These are phyloP conservation scores for Anguilla megastoma DNA, from an alignment of 2,797 vertebrate genomes.

Conservation along the genomic window DNA sequence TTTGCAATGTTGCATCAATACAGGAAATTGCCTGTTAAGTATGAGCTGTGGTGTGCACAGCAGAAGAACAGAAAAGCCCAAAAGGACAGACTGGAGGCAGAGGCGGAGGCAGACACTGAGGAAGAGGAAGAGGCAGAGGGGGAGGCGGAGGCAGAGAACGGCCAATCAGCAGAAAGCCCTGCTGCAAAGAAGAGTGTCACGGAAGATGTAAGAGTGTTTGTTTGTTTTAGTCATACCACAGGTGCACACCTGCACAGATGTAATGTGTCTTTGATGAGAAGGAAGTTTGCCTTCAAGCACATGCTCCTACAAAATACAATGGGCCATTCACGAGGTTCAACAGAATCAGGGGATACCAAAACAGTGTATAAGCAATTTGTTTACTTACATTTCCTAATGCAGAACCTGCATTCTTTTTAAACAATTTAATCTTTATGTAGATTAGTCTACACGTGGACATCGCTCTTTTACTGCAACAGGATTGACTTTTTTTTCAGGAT, in stretches of 20 bases:
- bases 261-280: not conserved
- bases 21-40: slow-evolving; percentile 32
- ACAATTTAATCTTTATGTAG: no score
- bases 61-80: not conserved
- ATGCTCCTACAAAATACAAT: not conserved
- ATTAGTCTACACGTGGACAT: no score
- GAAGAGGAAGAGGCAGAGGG: not conserved
- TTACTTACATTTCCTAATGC: no score
- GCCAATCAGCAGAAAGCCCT: slow-evolving; percentile 16
- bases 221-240: not conserved
- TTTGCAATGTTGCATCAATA: not conserved
- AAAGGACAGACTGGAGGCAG: not conserved
- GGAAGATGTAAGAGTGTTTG: not conserved
- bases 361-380: not conserved
- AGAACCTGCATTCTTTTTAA: no score
- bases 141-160: not conserved
- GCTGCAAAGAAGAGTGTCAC: not conserved
- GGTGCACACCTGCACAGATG: not conserved
- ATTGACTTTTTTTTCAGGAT: no score
- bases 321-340: not conserved
- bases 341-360: not conserved
- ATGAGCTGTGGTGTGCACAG: slow-evolving; percentile 26
- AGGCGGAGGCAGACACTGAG: not conserved
- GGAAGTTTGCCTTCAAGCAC: no score
- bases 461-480: no score